Base-by-base conservation (phyloP, 2,888 invertebrate genomes). In the Stegana nigrithorax region DNA sequence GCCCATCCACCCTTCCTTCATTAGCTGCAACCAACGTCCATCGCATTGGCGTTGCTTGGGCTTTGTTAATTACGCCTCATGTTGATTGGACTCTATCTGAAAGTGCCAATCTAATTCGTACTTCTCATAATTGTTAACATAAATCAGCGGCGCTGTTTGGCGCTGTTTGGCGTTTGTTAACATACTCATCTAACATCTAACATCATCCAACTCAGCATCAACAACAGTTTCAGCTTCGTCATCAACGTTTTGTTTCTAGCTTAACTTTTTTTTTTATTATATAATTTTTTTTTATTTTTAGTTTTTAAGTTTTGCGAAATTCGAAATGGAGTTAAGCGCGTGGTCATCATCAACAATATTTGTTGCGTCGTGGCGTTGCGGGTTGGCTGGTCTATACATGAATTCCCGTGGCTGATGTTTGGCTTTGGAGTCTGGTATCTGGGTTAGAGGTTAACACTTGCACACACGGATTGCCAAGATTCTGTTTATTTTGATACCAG, bases 121-220 rank as follows among this genome's bases (percentile, higher is more conserved):
- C 47, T 47, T 12, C 25, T 47, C 47, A 47, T 47, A 47, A 47
- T 47, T 47, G 25, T 8, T 10, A 47, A 47, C 47, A 47, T 47
- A 23, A 47, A 47, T 47, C 47, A 47, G 21, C 25, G 10, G 36
- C 36, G 36, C 10, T n/a, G 12, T n/a, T 36, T n/a, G n/a, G n/a
- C n/a, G n/a, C n/a, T n/a, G n/a, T n/a, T n/a, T n/a, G n/a, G n/a
- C n/a, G n/a, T n/a, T n/a, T n/a, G n/a, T n/a, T n/a, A n/a, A n/a
- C n/a, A n/a, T n/a, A n/a, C n/a, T n/a, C n/a, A n/a, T n/a, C n/a
- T n/a, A n/a, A n/a, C n/a, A n/a, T n/a, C n/a, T n/a, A n/a, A n/a
- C n/a, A n/a, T n/a, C n/a, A n/a, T n/a, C n/a, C n/a, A n/a, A n/a
- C n/a, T n/a, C n/a, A n/a, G n/a, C n/a, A n/a, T n/a, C n/a, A n/a